Conservation (phyloP, 1,140 invertebrate species). For the Heliconius himera region DNA sequence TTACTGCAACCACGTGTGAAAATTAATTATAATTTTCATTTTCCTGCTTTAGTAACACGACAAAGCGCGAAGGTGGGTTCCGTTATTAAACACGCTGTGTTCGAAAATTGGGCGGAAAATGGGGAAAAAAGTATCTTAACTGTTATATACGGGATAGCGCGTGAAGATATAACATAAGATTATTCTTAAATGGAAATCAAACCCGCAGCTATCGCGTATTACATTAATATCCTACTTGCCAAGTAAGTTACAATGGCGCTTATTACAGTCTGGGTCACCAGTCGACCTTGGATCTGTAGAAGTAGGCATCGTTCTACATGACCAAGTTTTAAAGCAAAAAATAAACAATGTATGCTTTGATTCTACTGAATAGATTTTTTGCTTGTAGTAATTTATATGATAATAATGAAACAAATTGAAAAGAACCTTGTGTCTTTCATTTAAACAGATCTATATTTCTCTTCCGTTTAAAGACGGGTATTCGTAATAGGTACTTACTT, state of each 20-base stretch:
- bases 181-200: not conserved
- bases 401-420: slow-evolving; percentile 5
- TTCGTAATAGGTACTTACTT: too few species aligned
- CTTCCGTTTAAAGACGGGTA: too few species aligned
- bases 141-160: too few species aligned
- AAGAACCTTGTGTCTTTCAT: not conserved
- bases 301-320: slow-evolving; percentile 19
- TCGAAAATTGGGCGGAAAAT: too few species aligned
- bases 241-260: not conserved
- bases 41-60: too few species aligned
- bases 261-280: slow-evolving; percentile 12
- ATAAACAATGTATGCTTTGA: not conserved
- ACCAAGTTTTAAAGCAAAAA: slow-evolving; percentile 18
- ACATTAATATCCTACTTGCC: not conserved
- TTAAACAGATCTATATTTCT: too few species aligned
- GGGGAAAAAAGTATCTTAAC: too few species aligned
- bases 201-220: not conserved
- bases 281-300: slow-evolving; percentile 14
- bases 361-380: not conserved
- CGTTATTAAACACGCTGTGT: too few species aligned
- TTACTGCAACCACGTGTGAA: too few species aligned
- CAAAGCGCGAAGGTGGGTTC: too few species aligned
- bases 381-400: not conserved
- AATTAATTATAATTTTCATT: too few species aligned
- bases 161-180: too few species aligned